These are phyloP conservation scores for Orycteropus afer DNA, from an alignment of 2,113 vertebrate genomes.

Conservation along the genomic window DNA sequence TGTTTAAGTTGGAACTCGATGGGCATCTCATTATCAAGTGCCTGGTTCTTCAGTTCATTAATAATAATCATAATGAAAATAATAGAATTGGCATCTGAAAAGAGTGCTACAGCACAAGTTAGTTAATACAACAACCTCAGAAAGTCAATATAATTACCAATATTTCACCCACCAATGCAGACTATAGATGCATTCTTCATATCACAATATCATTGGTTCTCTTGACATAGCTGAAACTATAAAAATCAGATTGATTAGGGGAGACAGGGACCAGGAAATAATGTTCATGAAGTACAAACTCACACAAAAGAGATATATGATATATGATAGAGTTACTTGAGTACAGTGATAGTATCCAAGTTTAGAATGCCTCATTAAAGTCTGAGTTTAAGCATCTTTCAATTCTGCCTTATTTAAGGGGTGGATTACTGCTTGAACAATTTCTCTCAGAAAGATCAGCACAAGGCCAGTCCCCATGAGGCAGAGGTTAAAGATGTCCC, in stretches of 20 bases:
- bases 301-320: not conserved
- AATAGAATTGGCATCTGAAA: not conserved
- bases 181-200: not conserved
- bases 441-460: no score
- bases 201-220: not conserved
- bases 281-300: not conserved
- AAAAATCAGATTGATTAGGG: not conserved
- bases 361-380: not conserved
- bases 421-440: no score
- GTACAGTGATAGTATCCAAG: not conserved
- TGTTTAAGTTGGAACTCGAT: constrained; percentile 5
- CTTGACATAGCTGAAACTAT: not conserved
- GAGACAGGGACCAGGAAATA: not conserved
- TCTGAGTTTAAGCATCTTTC: not conserved
- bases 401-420: not conserved
- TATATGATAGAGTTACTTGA: not conserved
- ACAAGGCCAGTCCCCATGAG: no score
- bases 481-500: no score
- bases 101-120: not conserved
- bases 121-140: not conserved
- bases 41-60: not conserved
- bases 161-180: not conserved
- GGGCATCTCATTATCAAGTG: not conserved
- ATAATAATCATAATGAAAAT: not conserved
- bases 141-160: not conserved